Evolutionary conservation across 2,888 invertebrate genomes (phyloP).

Genomic region (Leucania comma): DNA sequence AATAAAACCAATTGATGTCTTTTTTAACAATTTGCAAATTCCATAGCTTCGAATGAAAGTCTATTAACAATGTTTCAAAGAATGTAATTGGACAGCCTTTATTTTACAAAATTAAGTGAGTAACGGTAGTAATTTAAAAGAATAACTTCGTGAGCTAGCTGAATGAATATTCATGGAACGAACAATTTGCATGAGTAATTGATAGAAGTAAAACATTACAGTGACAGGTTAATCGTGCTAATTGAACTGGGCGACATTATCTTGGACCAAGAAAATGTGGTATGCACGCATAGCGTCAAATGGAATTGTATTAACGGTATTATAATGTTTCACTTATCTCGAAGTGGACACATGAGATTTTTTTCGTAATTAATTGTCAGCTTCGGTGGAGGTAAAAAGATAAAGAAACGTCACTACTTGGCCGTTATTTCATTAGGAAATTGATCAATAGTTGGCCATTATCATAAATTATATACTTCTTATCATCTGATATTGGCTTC

Average conservation of each 20-base stretch:
- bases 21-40: conserved; percentile 10
- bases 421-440: conserved; percentile 37
- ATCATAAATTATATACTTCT: conserved; percentile 18
- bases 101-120: conserved; percentile 44
- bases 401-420: conserved; percentile 20
- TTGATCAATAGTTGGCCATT: conserved; percentile 35
- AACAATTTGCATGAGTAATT: conserved; percentile 85
- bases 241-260: conserved; percentile 79
- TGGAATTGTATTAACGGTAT: conserved; percentile 66
- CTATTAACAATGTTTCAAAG: background rate
- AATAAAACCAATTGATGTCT: background rate
- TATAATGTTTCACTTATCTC: conserved; percentile 62
- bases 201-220: conserved; percentile 81
- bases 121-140: conserved; percentile 52
- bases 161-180: conserved; percentile 82
- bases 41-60: background rate
- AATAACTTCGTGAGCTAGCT: conserved; percentile 69
- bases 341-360: conserved; percentile 29
- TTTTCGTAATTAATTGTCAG: conserved; percentile 52
- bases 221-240: conserved; percentile 81
- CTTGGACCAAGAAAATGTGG: conserved; percentile 64
- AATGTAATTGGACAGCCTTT: conserved; percentile 7
- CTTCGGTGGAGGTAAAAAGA: conserved; percentile 18
- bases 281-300: conserved; percentile 66
- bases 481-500: conserved; percentile 12